Conservation (phyloP, 1,140 invertebrate species). For the Fragariocoptes setiger region DNA sequence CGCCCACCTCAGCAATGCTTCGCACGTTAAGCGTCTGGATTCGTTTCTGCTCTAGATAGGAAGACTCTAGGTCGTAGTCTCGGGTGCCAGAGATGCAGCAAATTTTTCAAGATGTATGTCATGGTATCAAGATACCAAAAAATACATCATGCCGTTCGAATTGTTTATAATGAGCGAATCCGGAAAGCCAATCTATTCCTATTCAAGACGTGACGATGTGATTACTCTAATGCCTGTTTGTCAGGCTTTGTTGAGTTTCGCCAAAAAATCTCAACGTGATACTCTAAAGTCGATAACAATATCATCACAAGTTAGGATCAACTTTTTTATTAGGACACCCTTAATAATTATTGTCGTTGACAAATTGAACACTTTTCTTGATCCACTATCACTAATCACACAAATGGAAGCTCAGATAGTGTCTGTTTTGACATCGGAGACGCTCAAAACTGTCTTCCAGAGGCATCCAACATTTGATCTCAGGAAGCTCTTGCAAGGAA, state of each 20-base stretch:
- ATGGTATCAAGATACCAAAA: no score
- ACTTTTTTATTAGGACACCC: constrained; percentile 6
- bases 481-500: constrained; percentile 3
- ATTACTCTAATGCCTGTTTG: constrained; percentile 9
- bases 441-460: constrained; percentile 8
- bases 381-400: constrained; percentile 6
- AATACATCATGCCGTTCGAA: no score
- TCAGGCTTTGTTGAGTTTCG: constrained; percentile 8
- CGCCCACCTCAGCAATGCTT: no score
- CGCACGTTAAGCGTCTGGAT: no score
- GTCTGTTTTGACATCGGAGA: constrained; percentile 6
- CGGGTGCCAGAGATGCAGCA: no score
- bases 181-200: constrained; percentile 10
- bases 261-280: constrained; percentile 6
- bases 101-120: no score
- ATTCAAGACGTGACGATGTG: constrained; percentile 4
- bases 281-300: constrained; percentile 3
- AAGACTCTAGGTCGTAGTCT: no score
- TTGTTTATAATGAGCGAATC: constrained; percentile 8
- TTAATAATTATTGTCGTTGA: constrained; percentile 8
- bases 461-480: constrained; percentile 9
- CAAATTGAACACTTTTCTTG: constrained; percentile 3
- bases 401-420: constrained; percentile 10
- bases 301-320: constrained; percentile 4
- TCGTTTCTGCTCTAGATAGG: no score